Conservation (phyloP, 2,113 vertebrate genomes). For the Syngnathus typhle region DNA sequence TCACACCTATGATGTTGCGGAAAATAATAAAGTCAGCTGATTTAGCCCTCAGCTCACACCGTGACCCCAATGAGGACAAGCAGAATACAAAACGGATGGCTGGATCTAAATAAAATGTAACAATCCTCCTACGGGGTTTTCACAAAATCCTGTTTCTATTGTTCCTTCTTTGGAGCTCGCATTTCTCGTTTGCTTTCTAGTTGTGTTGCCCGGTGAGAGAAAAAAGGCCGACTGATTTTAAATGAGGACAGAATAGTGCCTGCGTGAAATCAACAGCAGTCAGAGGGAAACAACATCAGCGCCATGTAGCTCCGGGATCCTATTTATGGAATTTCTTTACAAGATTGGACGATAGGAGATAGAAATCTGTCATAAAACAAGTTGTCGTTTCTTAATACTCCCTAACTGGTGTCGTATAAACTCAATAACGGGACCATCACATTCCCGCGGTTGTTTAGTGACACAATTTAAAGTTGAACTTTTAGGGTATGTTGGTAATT, state of each 20-base stretch:
- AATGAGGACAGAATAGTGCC: constrained; percentile 8
- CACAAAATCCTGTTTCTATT: constrained; percentile 10
- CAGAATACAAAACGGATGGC: background rate
- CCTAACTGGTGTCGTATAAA: background rate
- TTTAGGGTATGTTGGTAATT: constrained; percentile 11
- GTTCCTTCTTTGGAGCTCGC: constrained; percentile 7
- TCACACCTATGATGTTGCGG: no score
- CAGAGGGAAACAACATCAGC: background rate
- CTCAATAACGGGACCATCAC: background rate
- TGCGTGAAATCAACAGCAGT: constrained; percentile 14
- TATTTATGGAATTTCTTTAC: background rate
- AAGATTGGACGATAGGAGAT: background rate
- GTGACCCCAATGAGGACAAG: no score
- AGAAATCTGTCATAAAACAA: no score
- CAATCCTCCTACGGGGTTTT: background rate
- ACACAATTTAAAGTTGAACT: constrained; percentile 3
- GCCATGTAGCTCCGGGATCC: background rate
- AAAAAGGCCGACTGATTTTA: constrained; percentile 14
- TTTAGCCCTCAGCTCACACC: no score
- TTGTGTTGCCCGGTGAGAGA: constrained; percentile 9
- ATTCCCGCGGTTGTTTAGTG: background rate
- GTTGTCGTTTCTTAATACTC: background rate
- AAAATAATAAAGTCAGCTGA: no score
- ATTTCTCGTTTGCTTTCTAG: constrained; percentile 7
- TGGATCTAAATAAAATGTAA: background rate